A percentile compares a stretch with the other conserved stretches of the same genome.
Conservation (phyloP, 2,888 invertebrate genomes). For the Parnassius apollo region DNA sequence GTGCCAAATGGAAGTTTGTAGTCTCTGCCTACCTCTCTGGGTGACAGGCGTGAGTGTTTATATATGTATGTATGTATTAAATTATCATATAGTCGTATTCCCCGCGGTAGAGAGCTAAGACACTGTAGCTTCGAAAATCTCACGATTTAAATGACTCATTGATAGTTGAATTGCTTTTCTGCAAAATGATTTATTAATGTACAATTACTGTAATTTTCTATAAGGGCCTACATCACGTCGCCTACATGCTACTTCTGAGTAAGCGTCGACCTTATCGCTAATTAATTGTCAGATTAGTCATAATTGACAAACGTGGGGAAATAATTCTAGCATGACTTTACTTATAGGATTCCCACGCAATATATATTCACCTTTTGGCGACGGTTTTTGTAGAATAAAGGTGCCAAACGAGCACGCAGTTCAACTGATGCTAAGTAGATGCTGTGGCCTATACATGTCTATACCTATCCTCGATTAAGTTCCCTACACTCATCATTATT, state of each 20-base stretch:
- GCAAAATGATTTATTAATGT: slow-evolving; percentile 26
- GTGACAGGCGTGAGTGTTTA: too few relatives aligned
- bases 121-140: slow-evolving; percentile 8
- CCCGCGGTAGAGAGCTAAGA: too few relatives aligned
- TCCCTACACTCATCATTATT: too few relatives aligned
- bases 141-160: slow-evolving; percentile 25
- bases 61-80: too few relatives aligned
- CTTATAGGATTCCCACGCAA: slow-evolving; percentile 25
- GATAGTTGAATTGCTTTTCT: slow-evolving; percentile 23
- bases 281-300: slow-evolving; percentile 24
- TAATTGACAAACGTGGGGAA: slow-evolving; percentile 4
- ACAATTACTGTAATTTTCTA: slow-evolving; percentile 25
- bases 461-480: too few relatives aligned
- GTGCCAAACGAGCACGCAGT: too few relatives aligned
- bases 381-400: too few relatives aligned
- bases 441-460: too few relatives aligned
- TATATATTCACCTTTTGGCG: slow-evolving; percentile 1
- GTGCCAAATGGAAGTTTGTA: too few relatives aligned
- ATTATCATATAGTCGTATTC: too few relatives aligned
- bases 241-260: slow-evolving; percentile 23
- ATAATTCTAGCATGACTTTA: slow-evolving; percentile 12
- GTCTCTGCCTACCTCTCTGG: too few relatives aligned
- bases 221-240: slow-evolving; percentile 17
- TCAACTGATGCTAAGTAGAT: too few relatives aligned
- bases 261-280: slow-evolving; percentile 23